Evolutionary conservation across 2,888 invertebrate species (phyloP).

Genomic region (Rhogogaster chlorosoma): DNA sequence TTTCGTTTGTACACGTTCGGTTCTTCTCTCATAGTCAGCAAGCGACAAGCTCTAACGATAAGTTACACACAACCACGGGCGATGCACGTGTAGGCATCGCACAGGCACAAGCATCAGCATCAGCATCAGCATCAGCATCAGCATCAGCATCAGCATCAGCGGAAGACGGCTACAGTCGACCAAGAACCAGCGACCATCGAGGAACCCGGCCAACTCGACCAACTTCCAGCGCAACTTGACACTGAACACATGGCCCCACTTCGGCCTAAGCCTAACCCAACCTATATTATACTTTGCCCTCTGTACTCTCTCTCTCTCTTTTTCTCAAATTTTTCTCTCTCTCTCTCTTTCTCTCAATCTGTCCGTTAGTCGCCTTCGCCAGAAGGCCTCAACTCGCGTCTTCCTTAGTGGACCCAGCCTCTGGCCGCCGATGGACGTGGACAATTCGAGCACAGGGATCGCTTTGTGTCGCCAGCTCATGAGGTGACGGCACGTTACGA

Average conservation of each 20-base stretch:
- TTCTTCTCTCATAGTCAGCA: conserved; percentile 8
- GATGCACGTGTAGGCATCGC: conserved; percentile 26
- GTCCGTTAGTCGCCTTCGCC: conserved; percentile 22
- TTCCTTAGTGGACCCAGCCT: conserved; percentile 2
- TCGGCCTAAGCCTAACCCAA: conserved; percentile 73
- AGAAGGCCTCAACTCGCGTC: conserved; percentile 16
- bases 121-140: not conserved
- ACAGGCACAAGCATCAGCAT: not conserved
- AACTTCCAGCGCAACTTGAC: conserved; percentile 72
- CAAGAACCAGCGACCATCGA: conserved; percentile 41
- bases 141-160: not conserved
- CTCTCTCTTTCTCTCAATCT: conserved; percentile 8
- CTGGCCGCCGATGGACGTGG: not conserved
- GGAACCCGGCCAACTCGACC: conserved; percentile 50
- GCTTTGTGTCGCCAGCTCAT: conserved; percentile 21
- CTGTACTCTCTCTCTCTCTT: conserved; percentile 59
- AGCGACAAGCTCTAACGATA: not conserved
- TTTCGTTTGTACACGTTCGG: not conserved
- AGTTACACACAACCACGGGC: conserved; percentile 1
- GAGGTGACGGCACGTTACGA: conserved; percentile 1
- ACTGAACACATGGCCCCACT: conserved; percentile 77
- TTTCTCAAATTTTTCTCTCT: conserved; percentile 56
- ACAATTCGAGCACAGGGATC: conserved; percentile 34
- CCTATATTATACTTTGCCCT: conserved; percentile 60
- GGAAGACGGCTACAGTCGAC: conserved; percentile 32